phyloP scores from a whole-genome alignment of 2,888 invertebrate genomes.

The Ormyrus rosae region DNA sequence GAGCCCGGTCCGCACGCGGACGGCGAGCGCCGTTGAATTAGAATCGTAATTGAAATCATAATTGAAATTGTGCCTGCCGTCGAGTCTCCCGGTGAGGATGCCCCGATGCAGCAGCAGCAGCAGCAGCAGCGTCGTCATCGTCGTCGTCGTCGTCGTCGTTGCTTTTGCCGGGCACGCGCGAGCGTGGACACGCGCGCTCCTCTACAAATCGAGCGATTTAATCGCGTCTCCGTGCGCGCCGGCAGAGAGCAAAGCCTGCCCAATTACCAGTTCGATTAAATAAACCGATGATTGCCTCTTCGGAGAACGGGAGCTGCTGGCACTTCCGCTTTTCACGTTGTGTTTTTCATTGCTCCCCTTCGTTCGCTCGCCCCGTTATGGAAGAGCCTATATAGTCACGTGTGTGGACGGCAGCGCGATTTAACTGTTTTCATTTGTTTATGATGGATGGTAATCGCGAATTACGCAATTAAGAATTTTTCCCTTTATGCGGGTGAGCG shows the following conservation, averaged over 20 bases:
- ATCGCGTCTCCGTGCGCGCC: slow-evolving; percentile 53
- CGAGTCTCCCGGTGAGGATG: slow-evolving; percentile 26
- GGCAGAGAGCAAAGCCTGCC: slow-evolving; percentile 60
- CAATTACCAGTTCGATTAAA: slow-evolving; percentile 71
- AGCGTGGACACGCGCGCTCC: slow-evolving; percentile 17
- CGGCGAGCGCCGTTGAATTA: slow-evolving; percentile 41
- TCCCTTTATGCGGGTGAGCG: no score
- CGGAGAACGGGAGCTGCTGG: slow-evolving; percentile 4
- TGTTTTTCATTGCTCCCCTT: slow-evolving; percentile 2
- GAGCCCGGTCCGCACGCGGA: not conserved
- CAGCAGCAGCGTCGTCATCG: no score
- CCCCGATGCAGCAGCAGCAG: slow-evolving; percentile 14
- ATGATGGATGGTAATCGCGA: not conserved
- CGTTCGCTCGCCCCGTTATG: not conserved
- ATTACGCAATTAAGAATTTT: not conserved
- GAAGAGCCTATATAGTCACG: no score
- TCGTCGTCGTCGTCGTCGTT: slow-evolving; percentile 3
- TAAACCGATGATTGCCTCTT: slow-evolving; percentile 70
- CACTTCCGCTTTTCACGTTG: slow-evolving; percentile 46
- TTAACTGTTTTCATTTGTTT: slow-evolving; percentile 25
- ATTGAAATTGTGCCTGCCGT: slow-evolving; percentile 51
- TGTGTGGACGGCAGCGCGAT: not conserved
- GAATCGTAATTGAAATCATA: slow-evolving; percentile 59
- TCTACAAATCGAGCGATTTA: slow-evolving; percentile 59
- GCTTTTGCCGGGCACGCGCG: slow-evolving; percentile 5